Base-by-base conservation (phyloP, 1,140 invertebrate species). In the Scaptomyza montana region DNA sequence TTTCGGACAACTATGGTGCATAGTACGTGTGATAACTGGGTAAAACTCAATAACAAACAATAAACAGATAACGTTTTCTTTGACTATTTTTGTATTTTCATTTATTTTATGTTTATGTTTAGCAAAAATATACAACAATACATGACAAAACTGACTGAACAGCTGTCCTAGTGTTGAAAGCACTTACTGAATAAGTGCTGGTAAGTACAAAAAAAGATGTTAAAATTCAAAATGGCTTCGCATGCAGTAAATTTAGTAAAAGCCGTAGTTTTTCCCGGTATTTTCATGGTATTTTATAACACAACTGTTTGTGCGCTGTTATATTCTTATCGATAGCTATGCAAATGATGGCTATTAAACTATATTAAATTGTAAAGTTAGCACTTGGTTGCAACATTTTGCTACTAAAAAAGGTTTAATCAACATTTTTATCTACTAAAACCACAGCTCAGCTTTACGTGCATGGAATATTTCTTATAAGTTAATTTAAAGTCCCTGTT, bases 21-120 rank as follows among this genome's bases (percentile, higher is more conserved):
- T 80, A 63, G 70, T 63, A 80, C 55, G 65, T 65, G 39, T 39
- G 28, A 39, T 46, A 57, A 57, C 66, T 45, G 46, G 12, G 51
- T 62, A 49, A 51, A 69, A 69, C 71, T 68, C 50, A 74, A 74
- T 74, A 73, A 68, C 59, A 74, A 74, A 74, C 57, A 69, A 69
- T 62, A 62, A 74, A 74, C 66, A 69, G 45, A 45, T 57, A 74
- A 74, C 36, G 71, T 62, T 74, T 63, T 69, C 64, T 73, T 73
- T 68, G 64, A 73, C 64, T 73, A 73, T 61, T 73, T 73, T 68
- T 73, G 61, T 68, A 53, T 71, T 70, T 71, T 70, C 59, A 64
- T 74, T 69, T 70, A 74, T 74, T 63, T 70, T 46, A 71, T 70
- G 72, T 74, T 74, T 74, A 59, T 74, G 53, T 74, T 53, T 70